Conservation (phyloP, 1,140 invertebrate species). For the Eueides isabella region DNA sequence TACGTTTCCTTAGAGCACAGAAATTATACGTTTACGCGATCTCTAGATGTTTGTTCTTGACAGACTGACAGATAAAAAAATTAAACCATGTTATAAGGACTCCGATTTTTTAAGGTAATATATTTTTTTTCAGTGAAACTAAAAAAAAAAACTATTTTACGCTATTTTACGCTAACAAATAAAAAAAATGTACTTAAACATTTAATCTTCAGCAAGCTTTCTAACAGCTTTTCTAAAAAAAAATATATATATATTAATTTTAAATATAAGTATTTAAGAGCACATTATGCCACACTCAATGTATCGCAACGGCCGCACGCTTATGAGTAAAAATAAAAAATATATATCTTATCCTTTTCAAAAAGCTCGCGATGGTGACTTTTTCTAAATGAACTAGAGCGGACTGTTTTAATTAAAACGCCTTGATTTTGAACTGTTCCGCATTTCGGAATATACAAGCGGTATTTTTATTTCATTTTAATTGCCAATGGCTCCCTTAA, state of each 20-base stretch:
- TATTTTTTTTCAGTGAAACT: too few relatives aligned
- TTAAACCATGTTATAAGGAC: too few relatives aligned
- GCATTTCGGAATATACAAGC: neutral
- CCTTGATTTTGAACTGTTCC: conserved; percentile 28
- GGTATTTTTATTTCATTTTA: neutral
- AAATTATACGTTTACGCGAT: too few relatives aligned
- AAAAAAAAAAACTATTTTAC: too few relatives aligned
- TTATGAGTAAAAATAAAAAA: conserved; percentile 6
- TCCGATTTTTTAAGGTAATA: too few relatives aligned
- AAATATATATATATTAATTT: neutral
- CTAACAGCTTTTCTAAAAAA: neutral
- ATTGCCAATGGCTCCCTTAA: neutral
- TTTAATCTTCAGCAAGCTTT: neutral
- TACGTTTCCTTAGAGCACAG: too few relatives aligned
- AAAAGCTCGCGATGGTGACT: neutral
- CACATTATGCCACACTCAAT: neutral
- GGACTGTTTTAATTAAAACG: conserved; percentile 44
- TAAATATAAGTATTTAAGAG: neutral
- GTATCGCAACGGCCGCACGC: neutral
- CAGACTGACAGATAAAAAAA: too few relatives aligned
- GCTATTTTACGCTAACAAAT: too few relatives aligned
- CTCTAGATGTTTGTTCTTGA: too few relatives aligned
- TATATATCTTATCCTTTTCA: conserved; percentile 33
- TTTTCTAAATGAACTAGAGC: conserved; percentile 36
- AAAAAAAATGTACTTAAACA: neutral